Evolutionary conservation across 30 jellyfish, hydroid and myxozoan species (phyloP).

Genomic region (Turritopsis dohrnii): DNA sequence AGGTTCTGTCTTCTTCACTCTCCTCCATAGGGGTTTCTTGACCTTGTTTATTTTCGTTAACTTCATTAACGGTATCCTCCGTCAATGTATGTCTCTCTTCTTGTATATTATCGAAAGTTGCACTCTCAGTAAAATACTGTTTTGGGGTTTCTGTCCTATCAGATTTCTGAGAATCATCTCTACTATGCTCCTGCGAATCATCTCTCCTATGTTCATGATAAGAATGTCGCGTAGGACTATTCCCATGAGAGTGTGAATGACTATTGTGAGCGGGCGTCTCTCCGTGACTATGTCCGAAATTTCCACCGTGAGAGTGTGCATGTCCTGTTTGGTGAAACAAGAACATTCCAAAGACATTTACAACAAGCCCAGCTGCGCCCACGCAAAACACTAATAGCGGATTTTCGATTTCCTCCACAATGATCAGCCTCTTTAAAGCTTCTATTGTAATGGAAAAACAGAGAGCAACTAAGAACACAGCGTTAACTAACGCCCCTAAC

Average conservation of each 20-base stretch:
- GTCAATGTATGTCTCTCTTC: not conserved
- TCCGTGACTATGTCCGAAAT: constrained; percentile 51
- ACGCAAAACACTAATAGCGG: constrained; percentile 78
- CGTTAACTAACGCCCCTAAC: constrained; percentile 94
- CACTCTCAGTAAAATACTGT: not conserved
- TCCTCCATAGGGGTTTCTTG: constrained; percentile 1
- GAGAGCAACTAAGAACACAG: constrained; percentile 94
- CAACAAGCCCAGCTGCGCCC: constrained; percentile 94
- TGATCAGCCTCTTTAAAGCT: constrained; percentile 74
- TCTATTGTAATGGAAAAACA: constrained; percentile 85
- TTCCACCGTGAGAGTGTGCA: constrained; percentile 87
- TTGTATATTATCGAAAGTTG: not conserved
- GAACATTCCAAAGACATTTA: constrained; percentile 87
- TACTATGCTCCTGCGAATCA: not conserved
- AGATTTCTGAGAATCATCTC: not conserved
- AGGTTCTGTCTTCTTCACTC: not conserved
- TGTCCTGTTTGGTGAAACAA: constrained; percentile 94
- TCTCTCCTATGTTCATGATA: not conserved
- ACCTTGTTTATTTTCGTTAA: not conserved
- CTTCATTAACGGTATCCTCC: not conserved
- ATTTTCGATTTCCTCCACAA: constrained; percentile 78
- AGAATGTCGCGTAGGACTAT: not conserved
- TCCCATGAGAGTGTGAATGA: not conserved
- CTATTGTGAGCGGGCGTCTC: constrained; percentile 19
- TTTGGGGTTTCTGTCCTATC: not conserved